These are phyloP conservation scores for Trichopoda pennipes DNA, from an alignment of 2,888 invertebrate genomes.

Conservation along the genomic window DNA sequence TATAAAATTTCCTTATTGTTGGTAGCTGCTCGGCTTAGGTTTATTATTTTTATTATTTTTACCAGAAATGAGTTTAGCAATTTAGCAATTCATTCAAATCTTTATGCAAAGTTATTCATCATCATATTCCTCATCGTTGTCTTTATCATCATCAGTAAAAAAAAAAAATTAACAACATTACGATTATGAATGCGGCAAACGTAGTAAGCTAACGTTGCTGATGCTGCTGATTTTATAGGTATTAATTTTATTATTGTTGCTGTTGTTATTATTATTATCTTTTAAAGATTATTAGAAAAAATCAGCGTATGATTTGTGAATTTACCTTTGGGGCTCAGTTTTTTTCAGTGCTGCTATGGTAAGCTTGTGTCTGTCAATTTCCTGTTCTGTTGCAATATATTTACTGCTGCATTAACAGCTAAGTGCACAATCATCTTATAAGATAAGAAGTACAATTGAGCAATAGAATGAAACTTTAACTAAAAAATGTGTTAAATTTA, in stretches of 20 bases:
- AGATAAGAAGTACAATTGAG: slow-evolving; percentile 55
- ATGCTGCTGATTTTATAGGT: neutral
- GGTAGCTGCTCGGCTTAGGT: slow-evolving; percentile 40
- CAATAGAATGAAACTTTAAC: slow-evolving; percentile 6
- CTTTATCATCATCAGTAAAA: slow-evolving; percentile 1
- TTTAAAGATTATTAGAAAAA: slow-evolving; percentile 49
- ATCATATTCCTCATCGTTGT: slow-evolving; percentile 29
- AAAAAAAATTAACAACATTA: neutral
- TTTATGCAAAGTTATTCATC: slow-evolving; percentile 61
- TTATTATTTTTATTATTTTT: slow-evolving; percentile 52
- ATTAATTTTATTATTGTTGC: neutral
- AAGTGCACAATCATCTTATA: slow-evolving; percentile 63
- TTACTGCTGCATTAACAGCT: slow-evolving; percentile 51
- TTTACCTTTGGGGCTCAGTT: slow-evolving; percentile 63
- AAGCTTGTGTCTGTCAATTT: slow-evolving; percentile 21
- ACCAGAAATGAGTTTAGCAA: slow-evolving; percentile 12
- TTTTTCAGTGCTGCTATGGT: slow-evolving; percentile 34
- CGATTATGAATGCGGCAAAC: slow-evolving; percentile 17
- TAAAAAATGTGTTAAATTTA: slow-evolving; percentile 24
- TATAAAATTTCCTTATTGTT: slow-evolving; percentile 53
- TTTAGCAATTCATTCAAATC: slow-evolving; percentile 52
- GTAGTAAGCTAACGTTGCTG: neutral
- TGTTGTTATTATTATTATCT: slow-evolving; percentile 27
- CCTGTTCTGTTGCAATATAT: slow-evolving; percentile 18
- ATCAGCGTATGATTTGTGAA: slow-evolving; percentile 69